Percentiles rank a stretch among this genome's conserved stretches.
These are phyloP conservation scores for Venustoraphidia nigricollis DNA, from an alignment of 2,888 invertebrate genomes.

Conservation along the genomic window DNA sequence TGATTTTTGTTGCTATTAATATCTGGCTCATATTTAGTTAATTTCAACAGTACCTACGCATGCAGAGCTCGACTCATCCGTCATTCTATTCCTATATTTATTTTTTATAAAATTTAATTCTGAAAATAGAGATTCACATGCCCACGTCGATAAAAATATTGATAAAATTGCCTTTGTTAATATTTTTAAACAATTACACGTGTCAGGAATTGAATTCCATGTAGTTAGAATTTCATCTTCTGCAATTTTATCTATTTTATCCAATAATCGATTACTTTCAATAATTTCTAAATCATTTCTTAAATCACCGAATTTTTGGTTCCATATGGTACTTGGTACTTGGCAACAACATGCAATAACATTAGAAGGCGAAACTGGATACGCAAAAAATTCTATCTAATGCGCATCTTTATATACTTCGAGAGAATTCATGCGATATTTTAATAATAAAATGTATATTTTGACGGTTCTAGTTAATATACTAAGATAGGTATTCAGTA, in stretches of 20 bases:
- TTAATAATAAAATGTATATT: no score
- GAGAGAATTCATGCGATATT: slow-evolving; percentile 5
- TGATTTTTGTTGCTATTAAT: no score
- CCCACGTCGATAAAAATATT: neutral
- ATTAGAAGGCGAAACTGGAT: slow-evolving; percentile 5
- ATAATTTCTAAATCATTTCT: slow-evolving; percentile 3
- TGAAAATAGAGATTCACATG: no score
- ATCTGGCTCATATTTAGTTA: slow-evolving; percentile 2
- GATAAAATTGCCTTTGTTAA: slow-evolving; percentile 1
- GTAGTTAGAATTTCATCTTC: slow-evolving; percentile 1
- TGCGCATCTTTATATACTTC: slow-evolving; percentile 5
- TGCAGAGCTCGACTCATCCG: slow-evolving; percentile 9
- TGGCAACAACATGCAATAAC: slow-evolving; percentile 5
- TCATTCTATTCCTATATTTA: slow-evolving; percentile 10
- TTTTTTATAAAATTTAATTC: slow-evolving; percentile 10
- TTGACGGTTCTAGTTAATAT: no score
- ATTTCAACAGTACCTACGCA: slow-evolving; percentile 10
- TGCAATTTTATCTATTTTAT: no score
- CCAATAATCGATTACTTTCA: no score
- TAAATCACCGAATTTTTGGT: slow-evolving; percentile 2
- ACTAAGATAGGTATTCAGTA: no score
- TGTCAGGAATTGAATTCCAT: slow-evolving; percentile 1
- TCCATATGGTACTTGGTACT: slow-evolving; percentile 2
- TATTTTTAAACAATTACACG: slow-evolving; percentile 1
- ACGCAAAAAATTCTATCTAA: slow-evolving; percentile 5